A percentile compares a stretch with the other conserved stretches of the same genome.
Evolutionary conservation across 2,888 invertebrate species (phyloP).

Genomic region (Polyommatus iphigenia): DNA sequence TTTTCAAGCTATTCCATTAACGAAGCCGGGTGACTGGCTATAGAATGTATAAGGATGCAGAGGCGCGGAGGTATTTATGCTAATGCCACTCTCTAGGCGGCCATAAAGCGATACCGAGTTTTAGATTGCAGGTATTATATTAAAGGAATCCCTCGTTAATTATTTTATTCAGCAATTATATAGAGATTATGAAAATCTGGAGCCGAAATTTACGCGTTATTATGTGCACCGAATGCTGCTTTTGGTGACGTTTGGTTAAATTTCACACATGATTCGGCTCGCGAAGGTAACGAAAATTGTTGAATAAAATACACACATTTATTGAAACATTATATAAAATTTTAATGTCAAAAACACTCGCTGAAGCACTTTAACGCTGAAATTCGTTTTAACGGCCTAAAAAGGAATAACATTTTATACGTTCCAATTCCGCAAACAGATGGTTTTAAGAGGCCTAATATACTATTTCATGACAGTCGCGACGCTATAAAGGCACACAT

Average conservation of each 20-base stretch:
- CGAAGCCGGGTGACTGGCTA: background rate
- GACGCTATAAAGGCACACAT: background rate
- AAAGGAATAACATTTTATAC: constrained; percentile 11
- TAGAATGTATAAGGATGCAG: background rate
- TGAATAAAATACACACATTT: background rate
- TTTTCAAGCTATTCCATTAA: background rate
- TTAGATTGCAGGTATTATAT: constrained; percentile 26
- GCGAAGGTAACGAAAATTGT: background rate
- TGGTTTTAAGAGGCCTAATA: background rate
- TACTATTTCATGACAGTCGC: constrained; percentile 6
- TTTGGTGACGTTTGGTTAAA: background rate
- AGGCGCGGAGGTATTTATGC: constrained; percentile 9
- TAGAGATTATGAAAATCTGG: constrained; percentile 26
- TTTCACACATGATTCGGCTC: background rate
- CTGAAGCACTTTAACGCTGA: background rate
- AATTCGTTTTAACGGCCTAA: background rate
- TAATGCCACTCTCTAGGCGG: constrained; percentile 17
- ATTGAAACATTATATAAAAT: background rate
- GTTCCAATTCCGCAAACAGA: constrained; percentile 12
- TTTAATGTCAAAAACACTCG: background rate
- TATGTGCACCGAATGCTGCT: background rate
- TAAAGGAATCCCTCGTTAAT: constrained; percentile 25
- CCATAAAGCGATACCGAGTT: constrained; percentile 18
- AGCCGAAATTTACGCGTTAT: background rate
- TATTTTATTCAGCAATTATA: constrained; percentile 20